Conservation (phyloP, 2,797 vertebrate genomes). For the Crypturellus tataupa region DNA sequence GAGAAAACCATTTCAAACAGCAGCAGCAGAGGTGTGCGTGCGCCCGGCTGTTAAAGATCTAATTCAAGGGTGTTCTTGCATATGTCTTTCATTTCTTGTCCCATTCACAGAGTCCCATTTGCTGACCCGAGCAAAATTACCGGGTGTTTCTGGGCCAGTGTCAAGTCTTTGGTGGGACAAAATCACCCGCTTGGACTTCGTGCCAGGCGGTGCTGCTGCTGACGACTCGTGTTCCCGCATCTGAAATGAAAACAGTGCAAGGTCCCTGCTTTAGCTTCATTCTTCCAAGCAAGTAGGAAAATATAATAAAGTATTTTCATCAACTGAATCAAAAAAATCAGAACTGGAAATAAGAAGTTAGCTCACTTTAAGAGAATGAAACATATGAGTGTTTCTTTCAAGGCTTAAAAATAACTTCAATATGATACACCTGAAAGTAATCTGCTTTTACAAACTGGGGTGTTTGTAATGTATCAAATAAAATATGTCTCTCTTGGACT, state of each 20-base stretch:
- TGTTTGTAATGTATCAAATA: slow-evolving; percentile 9
- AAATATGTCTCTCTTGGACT: background rate
- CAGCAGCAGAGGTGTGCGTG: background rate
- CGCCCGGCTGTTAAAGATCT: background rate
- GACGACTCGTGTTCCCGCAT: background rate
- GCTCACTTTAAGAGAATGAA: background rate
- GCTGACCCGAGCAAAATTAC: background rate
- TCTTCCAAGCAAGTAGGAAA: background rate
- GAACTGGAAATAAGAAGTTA: background rate
- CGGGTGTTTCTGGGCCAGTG: background rate
- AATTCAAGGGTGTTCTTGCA: background rate
- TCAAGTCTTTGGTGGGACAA: background rate
- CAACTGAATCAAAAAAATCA: background rate
- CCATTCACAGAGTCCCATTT: background rate
- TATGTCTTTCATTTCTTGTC: background rate
- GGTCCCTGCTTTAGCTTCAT: rapidly evolving
- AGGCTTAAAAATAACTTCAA: background rate
- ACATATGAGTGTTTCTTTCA: background rate
- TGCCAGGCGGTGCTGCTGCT: background rate
- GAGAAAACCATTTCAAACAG: background rate
- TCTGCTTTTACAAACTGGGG: background rate
- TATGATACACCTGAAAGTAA: slow-evolving; percentile 24
- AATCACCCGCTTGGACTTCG: background rate
- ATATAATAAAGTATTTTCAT: background rate
- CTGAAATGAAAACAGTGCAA: background rate